Evolutionary conservation across 30 jellyfish, hydroid and myxozoan species (phyloP), one percentile per base, ranked within the genome.

Genomic region (Cassiopea andromeda): DNA sequence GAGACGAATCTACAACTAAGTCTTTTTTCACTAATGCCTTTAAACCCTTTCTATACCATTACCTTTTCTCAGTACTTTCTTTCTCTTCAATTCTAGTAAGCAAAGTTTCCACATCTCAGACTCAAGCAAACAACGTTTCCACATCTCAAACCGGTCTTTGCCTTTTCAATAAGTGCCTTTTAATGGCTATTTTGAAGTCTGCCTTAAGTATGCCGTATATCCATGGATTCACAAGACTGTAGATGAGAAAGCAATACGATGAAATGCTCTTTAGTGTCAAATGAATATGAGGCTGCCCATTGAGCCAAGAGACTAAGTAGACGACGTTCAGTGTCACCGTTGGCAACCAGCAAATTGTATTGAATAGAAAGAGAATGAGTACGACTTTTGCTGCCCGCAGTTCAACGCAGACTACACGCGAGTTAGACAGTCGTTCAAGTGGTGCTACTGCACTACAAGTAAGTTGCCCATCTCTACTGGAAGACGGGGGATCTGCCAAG

Each of bases 211-310:
- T 82, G n/a, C 87, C 94, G 60, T 75, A 87, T 14, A 77, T 66
- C 94, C 94, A 87, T 8, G 94, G 94, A 46, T 87, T 87, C n/a
- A 87, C 67, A 16, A 75, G 44, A 69, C 94, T 87, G 77, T 87
- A 75, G 27, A 76, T 4, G 18, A 75, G 72, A 46, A 75, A 87
- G 70, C 94, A 43, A 73, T 87, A 87, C 10, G 76, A 75, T 10
- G 94, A 87, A 9, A 77, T 47, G 7, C 68, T 78, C 48, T 75
- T 44, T 19, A 76, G 48, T 54, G 81, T 50, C 58, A 57, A 15
- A 2, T 87, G 89, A 2, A 87, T 48, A 1, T 12, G 43, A 3
- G 94, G 94, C 43, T 44, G 8, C 0, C 77, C 49, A n/a, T 47
- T 46, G 38, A 60, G 78, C 94, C 94, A 87, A 48, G 94, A 87